phyloP scores from a whole-genome alignment of 2,888 invertebrate species.

The Branchipolynoe longqiensis region DNA sequence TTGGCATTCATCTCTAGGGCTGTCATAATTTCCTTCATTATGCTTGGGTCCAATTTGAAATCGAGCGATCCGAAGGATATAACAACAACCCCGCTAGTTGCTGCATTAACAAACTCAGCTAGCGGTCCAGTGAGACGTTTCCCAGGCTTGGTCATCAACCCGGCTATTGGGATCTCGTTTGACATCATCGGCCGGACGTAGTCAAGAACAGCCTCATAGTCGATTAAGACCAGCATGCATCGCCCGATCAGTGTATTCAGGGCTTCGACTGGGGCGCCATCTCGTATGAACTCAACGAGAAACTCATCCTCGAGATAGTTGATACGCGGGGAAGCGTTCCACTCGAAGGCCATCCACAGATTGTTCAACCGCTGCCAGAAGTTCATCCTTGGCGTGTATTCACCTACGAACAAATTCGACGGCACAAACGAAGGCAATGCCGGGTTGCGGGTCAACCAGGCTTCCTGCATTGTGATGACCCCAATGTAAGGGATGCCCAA shows the following conservation, averaged over 20 bases:
- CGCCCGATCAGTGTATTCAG: not conserved
- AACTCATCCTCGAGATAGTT: conserved; percentile 58
- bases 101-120: not conserved
- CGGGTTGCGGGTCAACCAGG: conserved; percentile 63
- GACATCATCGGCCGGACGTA: conserved; percentile 15
- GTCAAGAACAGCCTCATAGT: not conserved
- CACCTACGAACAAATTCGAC: conserved; percentile 25
- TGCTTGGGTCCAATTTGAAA: not conserved
- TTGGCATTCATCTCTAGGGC: not conserved
- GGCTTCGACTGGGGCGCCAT: too few species aligned
- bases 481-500: conserved; percentile 61
- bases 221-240: conserved; percentile 12
- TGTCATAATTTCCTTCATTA: not conserved
- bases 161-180: conserved; percentile 18
- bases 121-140: conserved; percentile 6
- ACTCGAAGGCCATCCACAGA: conserved; percentile 54
- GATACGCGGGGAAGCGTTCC: conserved; percentile 48
- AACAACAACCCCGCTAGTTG: not conserved
- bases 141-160: conserved; percentile 10
- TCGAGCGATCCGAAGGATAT: conserved; percentile 19
- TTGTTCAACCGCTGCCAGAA: conserved; percentile 61
- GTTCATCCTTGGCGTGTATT: conserved; percentile 60
- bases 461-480: conserved; percentile 61
- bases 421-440: conserved; percentile 63
- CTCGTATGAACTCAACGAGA: not conserved